Percentiles rank a stretch among this genome's conserved stretches.
Conservation (phyloP, 1,140 invertebrate genomes). For the Musca vetustissima region DNA sequence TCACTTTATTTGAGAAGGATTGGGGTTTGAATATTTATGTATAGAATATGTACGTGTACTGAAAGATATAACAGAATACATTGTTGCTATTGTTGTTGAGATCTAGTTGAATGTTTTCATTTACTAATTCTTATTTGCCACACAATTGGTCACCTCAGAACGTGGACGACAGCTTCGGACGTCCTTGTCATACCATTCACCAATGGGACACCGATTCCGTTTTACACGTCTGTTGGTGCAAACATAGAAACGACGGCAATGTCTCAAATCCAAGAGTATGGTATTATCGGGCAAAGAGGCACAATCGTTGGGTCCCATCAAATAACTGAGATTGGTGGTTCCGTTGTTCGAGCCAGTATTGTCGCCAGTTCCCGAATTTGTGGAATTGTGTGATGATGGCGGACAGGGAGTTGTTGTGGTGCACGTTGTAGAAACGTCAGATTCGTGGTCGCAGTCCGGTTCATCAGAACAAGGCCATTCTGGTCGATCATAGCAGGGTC, state of each 20-base stretch:
- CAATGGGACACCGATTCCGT: neutral
- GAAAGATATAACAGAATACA: too few relatives aligned
- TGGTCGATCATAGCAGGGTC: too few relatives aligned
- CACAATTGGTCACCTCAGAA: neutral
- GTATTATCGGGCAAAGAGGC: neutral
- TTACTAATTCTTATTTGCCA: neutral
- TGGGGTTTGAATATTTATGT: too few relatives aligned
- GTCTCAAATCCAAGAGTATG: neutral
- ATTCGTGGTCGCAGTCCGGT: neutral
- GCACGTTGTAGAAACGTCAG: neutral
- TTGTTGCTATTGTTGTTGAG: too few relatives aligned
- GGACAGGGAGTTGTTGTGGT: neutral
- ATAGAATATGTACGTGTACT: too few relatives aligned
- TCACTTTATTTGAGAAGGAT: too few relatives aligned
- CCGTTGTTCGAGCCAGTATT: neutral
- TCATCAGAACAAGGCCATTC: neutral
- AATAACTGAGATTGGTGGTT: neutral
- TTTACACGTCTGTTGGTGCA: neutral
- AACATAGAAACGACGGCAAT: slow-evolving; percentile 13
- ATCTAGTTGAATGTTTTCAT: too few relatives aligned
- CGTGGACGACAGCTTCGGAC: neutral
- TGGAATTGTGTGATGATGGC: neutral
- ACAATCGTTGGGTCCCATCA: neutral
- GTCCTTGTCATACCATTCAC: slow-evolving; percentile 1
- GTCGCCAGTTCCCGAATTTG: neutral